Conservation (phyloP, 2,113 vertebrate species). For the Sturnus vulgaris region DNA sequence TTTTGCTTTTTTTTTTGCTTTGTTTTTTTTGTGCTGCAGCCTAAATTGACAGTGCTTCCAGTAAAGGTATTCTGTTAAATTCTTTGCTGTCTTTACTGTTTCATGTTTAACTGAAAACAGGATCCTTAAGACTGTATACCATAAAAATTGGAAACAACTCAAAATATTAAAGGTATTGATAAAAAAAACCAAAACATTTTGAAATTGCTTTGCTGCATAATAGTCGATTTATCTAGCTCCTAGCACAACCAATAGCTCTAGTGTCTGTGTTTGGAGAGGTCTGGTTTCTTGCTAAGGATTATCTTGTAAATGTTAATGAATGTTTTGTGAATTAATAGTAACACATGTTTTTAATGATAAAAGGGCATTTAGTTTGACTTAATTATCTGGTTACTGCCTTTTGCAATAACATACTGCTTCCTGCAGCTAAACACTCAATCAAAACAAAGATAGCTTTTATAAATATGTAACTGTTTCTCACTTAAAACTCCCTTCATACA, state of each 20-base stretch:
- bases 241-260: background rate
- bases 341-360: background rate
- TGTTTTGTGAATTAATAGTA: background rate
- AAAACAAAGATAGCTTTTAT: background rate
- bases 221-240: background rate
- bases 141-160: background rate
- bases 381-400: background rate
- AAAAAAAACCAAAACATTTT: background rate
- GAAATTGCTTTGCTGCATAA: background rate
- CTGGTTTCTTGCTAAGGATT: background rate
- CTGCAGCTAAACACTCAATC: background rate
- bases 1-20: background rate
- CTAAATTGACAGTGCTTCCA: background rate
- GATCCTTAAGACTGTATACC: background rate
- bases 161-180: background rate
- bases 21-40: background rate
- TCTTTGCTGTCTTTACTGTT: background rate
- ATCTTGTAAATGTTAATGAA: background rate
- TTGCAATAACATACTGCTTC: background rate
- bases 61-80: background rate
- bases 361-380: background rate
- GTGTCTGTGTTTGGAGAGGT: background rate
- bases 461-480: background rate
- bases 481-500: background rate
- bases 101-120: background rate